Evolutionary conservation across 1,140 invertebrate species (phyloP).

Genomic region (Lordiphosa stackelbergi): DNA sequence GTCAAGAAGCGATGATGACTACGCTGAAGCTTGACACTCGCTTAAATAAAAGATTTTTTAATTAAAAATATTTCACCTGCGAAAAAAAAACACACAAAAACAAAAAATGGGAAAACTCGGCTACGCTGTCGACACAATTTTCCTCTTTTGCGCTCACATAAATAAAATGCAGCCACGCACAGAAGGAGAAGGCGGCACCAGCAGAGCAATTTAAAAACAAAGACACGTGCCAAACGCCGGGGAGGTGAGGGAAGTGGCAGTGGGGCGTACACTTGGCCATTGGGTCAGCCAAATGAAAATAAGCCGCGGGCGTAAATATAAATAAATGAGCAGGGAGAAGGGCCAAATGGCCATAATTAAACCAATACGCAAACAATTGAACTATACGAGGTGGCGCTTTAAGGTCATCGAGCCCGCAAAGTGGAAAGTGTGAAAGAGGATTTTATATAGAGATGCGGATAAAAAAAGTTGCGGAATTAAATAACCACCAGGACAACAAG

Average conservation of each 20-base stretch:
- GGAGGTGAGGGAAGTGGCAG: neutral
- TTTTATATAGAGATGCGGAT: constrained; percentile 29
- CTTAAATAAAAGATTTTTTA: constrained; percentile 75
- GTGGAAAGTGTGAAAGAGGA: constrained; percentile 9
- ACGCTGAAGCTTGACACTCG: constrained; percentile 43
- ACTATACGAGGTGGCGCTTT: constrained; percentile 49
- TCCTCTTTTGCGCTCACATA: constrained; percentile 64
- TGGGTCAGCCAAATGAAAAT: constrained; percentile 67
- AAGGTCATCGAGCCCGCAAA: constrained; percentile 49
- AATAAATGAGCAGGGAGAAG: constrained; percentile 59
- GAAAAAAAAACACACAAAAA: constrained; percentile 32
- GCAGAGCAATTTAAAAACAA: constrained; percentile 69
- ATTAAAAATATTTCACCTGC: constrained; percentile 75
- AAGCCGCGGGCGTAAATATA: constrained; percentile 71
- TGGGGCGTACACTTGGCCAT: constrained; percentile 17
- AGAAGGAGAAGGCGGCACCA: constrained; percentile 12
- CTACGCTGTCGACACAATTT: constrained; percentile 57
- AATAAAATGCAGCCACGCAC: constrained; percentile 33
- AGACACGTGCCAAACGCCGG: constrained; percentile 50
- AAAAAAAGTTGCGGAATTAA: constrained; percentile 44
- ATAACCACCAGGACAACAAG: constrained; percentile 34
- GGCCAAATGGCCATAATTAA: constrained; percentile 62
- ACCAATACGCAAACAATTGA: constrained; percentile 71
- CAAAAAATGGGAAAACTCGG: constrained; percentile 22
- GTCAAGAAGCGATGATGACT: constrained; percentile 4